A percentile compares a stretch with the other conserved stretches of the same genome.
phyloP scores from a whole-genome alignment of 2,888 invertebrate genomes.

The Heliothis peltigera region DNA sequence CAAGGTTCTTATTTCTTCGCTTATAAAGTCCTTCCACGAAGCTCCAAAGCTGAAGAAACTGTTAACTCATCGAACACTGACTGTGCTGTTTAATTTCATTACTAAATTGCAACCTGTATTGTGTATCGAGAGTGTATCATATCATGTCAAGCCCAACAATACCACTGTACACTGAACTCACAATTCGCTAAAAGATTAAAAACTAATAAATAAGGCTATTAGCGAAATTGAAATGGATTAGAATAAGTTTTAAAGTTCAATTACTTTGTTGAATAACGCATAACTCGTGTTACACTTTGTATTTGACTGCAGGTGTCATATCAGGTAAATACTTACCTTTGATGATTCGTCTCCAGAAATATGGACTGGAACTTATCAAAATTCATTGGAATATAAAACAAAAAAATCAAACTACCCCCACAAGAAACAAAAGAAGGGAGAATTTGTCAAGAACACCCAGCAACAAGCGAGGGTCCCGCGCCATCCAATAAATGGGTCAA shows the following conservation, averaged over 20 bases:
- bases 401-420: background rate
- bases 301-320: background rate
- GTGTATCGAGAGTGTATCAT: conserved; percentile 40
- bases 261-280: background rate
- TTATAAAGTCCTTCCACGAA: conserved; percentile 11
- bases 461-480: conserved; percentile 47
- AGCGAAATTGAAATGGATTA: conserved; percentile 48
- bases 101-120: conserved; percentile 57
- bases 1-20: conserved; percentile 1
- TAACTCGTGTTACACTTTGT: background rate
- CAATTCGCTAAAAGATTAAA: conserved; percentile 53
- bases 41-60: conserved; percentile 31
- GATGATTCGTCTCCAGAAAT: conserved; percentile 1
- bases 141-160: conserved; percentile 45
- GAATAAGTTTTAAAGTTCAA: background rate
- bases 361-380: background rate
- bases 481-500: conserved; percentile 80
- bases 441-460: conserved; percentile 7
- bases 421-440: conserved; percentile 1
- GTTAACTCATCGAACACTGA: conserved; percentile 57
- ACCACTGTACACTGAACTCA: conserved; percentile 21
- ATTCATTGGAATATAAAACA: background rate
- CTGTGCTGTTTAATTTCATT: conserved; percentile 59
- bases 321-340: background rate
- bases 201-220: conserved; percentile 43